Evolutionary conservation across 2,797 vertebrate genomes (phyloP).

Genomic region (Helarctos malayanus): DNA sequence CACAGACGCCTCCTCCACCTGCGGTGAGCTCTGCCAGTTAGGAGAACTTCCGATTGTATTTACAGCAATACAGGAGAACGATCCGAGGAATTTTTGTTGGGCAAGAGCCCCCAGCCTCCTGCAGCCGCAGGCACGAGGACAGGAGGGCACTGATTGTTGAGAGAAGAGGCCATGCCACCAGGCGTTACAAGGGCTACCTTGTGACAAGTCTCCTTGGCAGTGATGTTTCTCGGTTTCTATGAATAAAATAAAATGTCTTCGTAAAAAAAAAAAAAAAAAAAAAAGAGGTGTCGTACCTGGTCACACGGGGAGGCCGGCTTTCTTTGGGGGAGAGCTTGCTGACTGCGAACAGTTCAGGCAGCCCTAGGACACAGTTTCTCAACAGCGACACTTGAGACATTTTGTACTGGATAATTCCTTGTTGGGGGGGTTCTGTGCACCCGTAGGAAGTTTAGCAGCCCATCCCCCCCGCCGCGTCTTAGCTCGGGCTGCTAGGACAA

Average conservation of each 20-base stretch:
- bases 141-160: background rate
- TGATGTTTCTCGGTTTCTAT: background rate
- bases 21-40: background rate
- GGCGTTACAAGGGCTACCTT: background rate
- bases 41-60: background rate
- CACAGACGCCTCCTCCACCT: background rate
- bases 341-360: background rate
- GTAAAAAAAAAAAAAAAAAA: background rate
- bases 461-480: too few species aligned
- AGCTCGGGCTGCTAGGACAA: background rate
- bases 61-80: background rate
- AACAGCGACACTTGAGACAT: rapidly evolving
- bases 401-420: background rate
- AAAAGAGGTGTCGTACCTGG: background rate
- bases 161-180: background rate
- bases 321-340: background rate
- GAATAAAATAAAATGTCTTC: background rate
- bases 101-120: background rate
- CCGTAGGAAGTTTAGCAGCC: background rate
- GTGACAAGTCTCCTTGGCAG: background rate
- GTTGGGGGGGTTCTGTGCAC: background rate
- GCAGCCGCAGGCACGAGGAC: background rate
- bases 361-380: background rate
- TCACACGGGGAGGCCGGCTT: rapidly evolving
- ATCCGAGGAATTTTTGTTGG: background rate